Base-by-base conservation (phyloP, 2,888 invertebrate species). In the Icerya purchasi region DNA sequence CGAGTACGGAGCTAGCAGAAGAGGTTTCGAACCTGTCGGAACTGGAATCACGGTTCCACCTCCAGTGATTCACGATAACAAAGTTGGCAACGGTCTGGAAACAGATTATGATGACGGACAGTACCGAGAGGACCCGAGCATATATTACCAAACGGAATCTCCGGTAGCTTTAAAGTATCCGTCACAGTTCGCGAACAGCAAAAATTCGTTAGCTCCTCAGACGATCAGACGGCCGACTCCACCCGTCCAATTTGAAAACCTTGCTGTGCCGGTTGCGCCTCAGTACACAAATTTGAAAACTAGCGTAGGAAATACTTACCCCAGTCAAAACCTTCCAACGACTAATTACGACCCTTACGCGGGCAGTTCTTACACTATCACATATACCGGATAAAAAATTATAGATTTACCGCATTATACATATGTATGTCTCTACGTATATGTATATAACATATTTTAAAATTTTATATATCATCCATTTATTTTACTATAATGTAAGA, bases 1-100 rank as follows among this genome's bases (percentile, higher is more conserved):
- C 22, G 86, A 89, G 63, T 91, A 91, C 68, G 89, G 89, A 1
- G 89, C 89, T 1, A 83, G 83, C 60, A 77, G 80, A 66, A 87
- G 89, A 21, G 64, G 64, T 52, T 89, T 89, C 69, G 85, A 86
- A 68, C 88, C 88, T 1, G 78, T 81, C 68, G 87, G 86, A 74
- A 71, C 68, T 10, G 71, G 76, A 53, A 87, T 89, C 68, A 84
- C 83, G 72, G 87, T 87, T 1, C 83, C 88, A 0, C 87, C 88
- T n/a, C 84, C 87, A 3, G 83, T 86, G 0, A 68, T 83, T 21
- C 71, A 68, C 57, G 69, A 70, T 18, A 76, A 75, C 61, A 77
- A 76, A 68, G 63, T 53, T 57, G 77, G 76, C 62, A 68, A 72
- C 60, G 70, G 73, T 60, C 14, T 58, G 22, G 62, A 62, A 50